Evolutionary conservation across 92 coral and sea anemone species (phyloP).

Genomic region (Heteractis magnifica): DNA sequence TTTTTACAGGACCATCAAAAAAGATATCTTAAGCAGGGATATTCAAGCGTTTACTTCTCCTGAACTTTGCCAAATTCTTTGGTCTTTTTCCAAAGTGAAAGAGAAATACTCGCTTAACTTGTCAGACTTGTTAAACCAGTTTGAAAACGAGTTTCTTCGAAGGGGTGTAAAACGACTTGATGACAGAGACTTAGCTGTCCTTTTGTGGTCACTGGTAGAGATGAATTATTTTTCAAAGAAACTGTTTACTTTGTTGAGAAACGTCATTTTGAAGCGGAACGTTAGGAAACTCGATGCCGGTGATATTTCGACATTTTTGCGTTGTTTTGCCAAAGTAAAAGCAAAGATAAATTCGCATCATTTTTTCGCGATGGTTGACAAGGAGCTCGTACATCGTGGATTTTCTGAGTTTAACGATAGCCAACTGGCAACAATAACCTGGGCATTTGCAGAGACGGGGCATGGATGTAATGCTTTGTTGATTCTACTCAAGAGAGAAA

Average conservation of each 20-base stretch:
- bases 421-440: conserved; percentile 27
- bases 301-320: conserved; percentile 21
- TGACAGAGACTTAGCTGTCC: conserved; percentile 33
- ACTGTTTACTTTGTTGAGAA: conserved; percentile 20
- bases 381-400: conserved; percentile 32
- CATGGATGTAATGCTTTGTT: conserved; percentile 23
- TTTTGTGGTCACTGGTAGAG: conserved; percentile 38
- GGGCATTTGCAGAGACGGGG: conserved; percentile 34
- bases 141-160: conserved; percentile 25
- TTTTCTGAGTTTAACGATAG: conserved; percentile 15
- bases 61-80: conserved; percentile 20
- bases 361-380: conserved; percentile 28
- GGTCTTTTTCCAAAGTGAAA: conserved; percentile 36
- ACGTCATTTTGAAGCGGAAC: conserved; percentile 18
- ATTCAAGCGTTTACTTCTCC: conserved; percentile 10
- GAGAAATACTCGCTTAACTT: conserved; percentile 8
- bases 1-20: conserved; percentile 7
- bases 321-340: conserved; percentile 32
- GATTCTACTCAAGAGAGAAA: conserved; percentile 7
- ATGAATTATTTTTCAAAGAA: conserved; percentile 25
- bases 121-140: conserved; percentile 20
- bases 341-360: conserved; percentile 8
- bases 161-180: conserved; percentile 31
- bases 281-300: not conserved
- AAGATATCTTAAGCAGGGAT: conserved; percentile 32